Evolutionary conservation across 2,797 vertebrate genomes (phyloP).

Genomic region (Phoebastria nigripes): DNA sequence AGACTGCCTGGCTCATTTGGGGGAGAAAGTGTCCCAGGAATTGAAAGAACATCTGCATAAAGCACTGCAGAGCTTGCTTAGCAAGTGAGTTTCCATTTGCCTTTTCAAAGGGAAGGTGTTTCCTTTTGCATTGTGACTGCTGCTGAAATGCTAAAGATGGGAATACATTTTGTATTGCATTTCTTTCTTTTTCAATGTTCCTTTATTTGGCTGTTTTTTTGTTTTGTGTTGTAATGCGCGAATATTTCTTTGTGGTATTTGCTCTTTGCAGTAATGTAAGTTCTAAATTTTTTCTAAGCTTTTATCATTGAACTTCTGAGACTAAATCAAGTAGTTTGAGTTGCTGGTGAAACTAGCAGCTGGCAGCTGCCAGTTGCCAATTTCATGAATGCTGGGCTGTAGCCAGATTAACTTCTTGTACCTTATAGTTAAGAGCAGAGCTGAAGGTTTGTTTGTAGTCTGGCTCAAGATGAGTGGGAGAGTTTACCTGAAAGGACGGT

Average conservation of each 20-base stretch:
- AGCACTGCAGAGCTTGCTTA: constrained; percentile 82
- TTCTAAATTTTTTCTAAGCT: background rate
- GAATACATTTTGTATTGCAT: background rate
- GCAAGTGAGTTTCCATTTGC: constrained; percentile 79
- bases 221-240: background rate
- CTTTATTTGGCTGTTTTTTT: background rate
- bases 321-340: background rate
- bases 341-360: background rate
- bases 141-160: background rate
- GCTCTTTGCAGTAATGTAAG: background rate
- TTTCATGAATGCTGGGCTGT: background rate
- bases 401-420: background rate
- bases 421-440: background rate
- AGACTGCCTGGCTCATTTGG: constrained; percentile 85
- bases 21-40: constrained; percentile 79
- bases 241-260: background rate
- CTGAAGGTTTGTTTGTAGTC: background rate
- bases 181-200: background rate
- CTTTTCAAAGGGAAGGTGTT: background rate
- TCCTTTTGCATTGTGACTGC: background rate
- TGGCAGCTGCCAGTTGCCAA: background rate
- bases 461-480: background rate
- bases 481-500: background rate
- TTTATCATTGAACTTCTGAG: background rate
- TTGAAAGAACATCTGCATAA: constrained; percentile 78